A percentile compares a stretch with the other conserved stretches of the same genome.
Evolutionary conservation across 1,140 invertebrate genomes (phyloP).

Genomic region (Pogonognathellus flavescens): DNA sequence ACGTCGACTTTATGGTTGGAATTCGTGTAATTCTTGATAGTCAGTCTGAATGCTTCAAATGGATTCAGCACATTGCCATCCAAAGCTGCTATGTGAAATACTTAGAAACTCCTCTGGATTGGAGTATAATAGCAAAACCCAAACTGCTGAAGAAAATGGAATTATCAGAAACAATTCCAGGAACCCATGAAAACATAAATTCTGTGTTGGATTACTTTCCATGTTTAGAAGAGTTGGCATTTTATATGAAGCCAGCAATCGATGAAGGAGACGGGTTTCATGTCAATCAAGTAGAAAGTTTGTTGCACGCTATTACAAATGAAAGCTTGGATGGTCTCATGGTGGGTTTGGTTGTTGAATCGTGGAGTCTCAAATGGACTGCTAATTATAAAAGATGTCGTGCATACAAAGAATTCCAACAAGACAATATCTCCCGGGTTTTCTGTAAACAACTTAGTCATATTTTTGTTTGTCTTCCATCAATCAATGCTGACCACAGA

Average conservation of each 20-base stretch:
- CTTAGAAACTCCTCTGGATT: neutral
- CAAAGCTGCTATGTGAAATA: constrained; percentile 16
- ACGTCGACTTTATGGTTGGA: constrained; percentile 51
- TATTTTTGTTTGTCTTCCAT: neutral
- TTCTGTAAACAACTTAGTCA: neutral
- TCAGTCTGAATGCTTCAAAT: neutral
- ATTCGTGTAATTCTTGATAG: constrained; percentile 31
- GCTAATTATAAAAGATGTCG: neutral
- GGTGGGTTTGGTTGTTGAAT: neutral
- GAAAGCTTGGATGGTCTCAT: neutral
- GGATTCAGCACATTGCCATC: neutral
- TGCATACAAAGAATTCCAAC: no score
- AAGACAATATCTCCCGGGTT: neutral
- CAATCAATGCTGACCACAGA: neutral
- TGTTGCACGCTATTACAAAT: neutral
- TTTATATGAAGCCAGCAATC: neutral
- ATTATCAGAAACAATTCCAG: neutral
- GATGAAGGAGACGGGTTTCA: constrained; percentile 13
- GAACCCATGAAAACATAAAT: neutral
- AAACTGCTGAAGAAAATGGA: constrained; percentile 12
- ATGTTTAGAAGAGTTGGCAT: neutral
- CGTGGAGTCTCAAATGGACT: constrained; percentile 1
- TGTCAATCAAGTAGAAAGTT: neutral
- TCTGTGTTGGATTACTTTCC: neutral
- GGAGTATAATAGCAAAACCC: constrained; percentile 3